Evolutionary conservation across 2,888 invertebrate species (phyloP).

Genomic region (Vanessa cardui): DNA sequence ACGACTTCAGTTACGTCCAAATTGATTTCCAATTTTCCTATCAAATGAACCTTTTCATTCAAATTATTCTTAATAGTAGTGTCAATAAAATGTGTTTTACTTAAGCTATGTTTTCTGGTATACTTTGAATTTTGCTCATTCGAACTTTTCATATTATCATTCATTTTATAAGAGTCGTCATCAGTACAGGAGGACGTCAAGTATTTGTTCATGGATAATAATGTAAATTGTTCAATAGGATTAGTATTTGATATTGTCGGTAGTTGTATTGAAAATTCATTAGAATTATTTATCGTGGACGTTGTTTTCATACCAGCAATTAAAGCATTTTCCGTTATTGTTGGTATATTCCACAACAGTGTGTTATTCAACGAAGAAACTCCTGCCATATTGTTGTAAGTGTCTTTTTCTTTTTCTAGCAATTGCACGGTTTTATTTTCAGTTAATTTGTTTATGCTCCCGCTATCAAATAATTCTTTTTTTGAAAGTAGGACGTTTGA

Average conservation of each 20-base stretch:
- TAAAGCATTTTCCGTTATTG: neutral
- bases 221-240: neutral
- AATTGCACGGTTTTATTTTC: neutral
- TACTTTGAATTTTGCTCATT: constrained; percentile 27
- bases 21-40: constrained; percentile 63
- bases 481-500: neutral
- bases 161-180: neutral
- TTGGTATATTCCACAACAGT: neutral
- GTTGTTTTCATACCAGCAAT: neutral
- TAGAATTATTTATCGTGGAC: neutral
- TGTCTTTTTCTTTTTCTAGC: neutral
- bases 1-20: constrained; percentile 61
- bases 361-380: neutral
- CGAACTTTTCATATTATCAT: neutral
- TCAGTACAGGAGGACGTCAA: neutral
- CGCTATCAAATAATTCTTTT: neutral
- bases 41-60: constrained; percentile 52
- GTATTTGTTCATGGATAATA: neutral
- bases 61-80: constrained; percentile 50
- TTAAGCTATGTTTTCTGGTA: constrained; percentile 54
- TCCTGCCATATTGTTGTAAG: neutral
- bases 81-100: constrained; percentile 52
- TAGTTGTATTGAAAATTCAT: neutral
- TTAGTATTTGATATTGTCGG: neutral
- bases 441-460: neutral